Evolutionary conservation across 1,140 invertebrate genomes (phyloP).

Genomic region (Pemphigus obesinymphae): DNA sequence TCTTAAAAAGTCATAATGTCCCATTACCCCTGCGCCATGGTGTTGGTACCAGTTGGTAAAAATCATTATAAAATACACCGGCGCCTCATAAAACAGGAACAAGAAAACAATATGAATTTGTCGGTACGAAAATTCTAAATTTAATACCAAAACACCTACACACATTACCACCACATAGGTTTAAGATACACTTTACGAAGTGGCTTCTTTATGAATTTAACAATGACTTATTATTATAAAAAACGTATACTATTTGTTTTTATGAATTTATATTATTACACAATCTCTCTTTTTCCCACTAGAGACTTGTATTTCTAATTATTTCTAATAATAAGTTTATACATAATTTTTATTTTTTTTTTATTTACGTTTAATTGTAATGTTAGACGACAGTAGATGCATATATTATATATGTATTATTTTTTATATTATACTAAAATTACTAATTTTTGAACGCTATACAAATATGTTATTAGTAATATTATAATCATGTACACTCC

Average conservation of each 20-base stretch:
- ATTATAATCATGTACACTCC: no score
- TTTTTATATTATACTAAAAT: no score
- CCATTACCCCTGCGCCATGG: background rate
- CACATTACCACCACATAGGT: background rate
- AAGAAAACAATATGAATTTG: background rate
- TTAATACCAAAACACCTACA: background rate
- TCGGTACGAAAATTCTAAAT: background rate
- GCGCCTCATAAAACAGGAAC: background rate
- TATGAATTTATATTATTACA: no score
- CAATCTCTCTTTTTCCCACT: no score
- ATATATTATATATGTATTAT: no score
- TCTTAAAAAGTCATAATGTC: background rate
- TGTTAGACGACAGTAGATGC: no score
- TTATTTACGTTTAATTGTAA: background rate
- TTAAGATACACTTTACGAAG: background rate
- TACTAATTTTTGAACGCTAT: no score
- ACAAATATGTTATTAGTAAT: no score
- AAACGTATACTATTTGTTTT: no score
- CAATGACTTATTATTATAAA: background rate
- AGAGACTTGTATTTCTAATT: no score
- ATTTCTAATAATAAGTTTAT: no score
- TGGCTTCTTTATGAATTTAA: background rate
- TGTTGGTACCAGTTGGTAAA: background rate
- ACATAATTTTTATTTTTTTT: no score
- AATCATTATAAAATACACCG: background rate